Evolutionary conservation across 1,140 invertebrate species (phyloP).

Genomic region (Rhopalosiphum maidis): DNA sequence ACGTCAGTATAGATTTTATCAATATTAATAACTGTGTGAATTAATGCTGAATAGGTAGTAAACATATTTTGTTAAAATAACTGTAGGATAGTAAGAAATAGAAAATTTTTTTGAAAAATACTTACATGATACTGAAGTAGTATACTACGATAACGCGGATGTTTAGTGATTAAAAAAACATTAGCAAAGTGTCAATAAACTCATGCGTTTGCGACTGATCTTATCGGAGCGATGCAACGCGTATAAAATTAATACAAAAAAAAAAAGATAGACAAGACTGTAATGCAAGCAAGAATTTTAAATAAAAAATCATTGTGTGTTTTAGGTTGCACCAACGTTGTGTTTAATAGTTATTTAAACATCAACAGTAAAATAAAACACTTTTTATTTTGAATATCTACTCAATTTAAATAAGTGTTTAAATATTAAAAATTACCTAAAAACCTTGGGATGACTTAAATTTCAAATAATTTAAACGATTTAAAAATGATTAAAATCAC

Average conservation of each 20-base stretch:
- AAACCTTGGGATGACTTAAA: too few species aligned
- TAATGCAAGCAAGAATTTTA: neutral
- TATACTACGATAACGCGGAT: neutral
- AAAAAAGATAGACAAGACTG: neutral
- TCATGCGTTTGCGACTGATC: neutral
- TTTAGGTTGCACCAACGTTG: neutral
- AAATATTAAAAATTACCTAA: neutral
- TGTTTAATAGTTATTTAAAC: neutral
- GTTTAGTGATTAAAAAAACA: neutral
- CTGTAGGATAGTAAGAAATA: neutral
- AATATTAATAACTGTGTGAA: neutral
- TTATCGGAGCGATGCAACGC: neutral
- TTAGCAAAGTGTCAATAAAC: neutral
- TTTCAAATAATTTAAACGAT: too few species aligned
- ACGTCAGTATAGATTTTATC: neutral
- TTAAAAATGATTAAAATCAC: too few species aligned
- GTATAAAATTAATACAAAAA: neutral
- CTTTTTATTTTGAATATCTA: neutral
- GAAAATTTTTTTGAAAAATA: neutral
- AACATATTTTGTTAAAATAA: neutral
- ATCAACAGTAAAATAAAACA: neutral
- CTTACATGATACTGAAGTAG: too few species aligned
- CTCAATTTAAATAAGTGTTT: neutral
- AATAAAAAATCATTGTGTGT: neutral
- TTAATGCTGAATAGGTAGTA: neutral